Conservation (phyloP, 2,888 invertebrate species). For the Archips xylosteana region DNA sequence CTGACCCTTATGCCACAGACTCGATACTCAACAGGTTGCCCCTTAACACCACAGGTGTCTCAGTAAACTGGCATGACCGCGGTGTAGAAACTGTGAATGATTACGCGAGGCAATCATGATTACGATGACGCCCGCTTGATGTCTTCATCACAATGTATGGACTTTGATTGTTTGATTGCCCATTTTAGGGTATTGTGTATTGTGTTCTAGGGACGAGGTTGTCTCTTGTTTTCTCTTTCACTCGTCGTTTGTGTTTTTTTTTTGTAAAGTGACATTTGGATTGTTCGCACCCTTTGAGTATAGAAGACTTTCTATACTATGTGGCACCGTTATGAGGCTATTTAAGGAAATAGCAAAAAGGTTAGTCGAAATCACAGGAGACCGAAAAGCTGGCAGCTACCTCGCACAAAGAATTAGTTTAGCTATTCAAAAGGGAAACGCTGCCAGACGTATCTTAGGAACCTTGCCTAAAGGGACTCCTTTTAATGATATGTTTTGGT, state of each 20-base stretch:
- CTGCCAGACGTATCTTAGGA: too few species aligned
- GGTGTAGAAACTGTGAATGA: conserved; percentile 66
- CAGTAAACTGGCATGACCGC: conserved; percentile 50
- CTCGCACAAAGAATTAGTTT: too few species aligned
- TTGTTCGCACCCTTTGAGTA: neutral
- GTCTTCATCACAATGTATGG: conserved; percentile 52
- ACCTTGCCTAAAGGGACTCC: too few species aligned
- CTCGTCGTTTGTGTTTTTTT: neutral
- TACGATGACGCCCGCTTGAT: conserved; percentile 48
- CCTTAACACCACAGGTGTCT: conserved; percentile 48
- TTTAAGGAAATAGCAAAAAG: too few species aligned
- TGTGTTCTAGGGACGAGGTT: conserved; percentile 16
- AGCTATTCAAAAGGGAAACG: too few species aligned
- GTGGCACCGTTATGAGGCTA: too few species aligned
- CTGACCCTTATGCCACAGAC: too few species aligned
- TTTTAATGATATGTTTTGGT: too few species aligned
- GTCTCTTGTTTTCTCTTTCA: conserved; percentile 17
- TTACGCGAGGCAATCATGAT: conserved; percentile 52
- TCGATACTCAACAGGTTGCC: neutral
- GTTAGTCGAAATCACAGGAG: too few species aligned
- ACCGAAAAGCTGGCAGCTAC: too few species aligned
- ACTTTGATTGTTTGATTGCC: conserved; percentile 36
- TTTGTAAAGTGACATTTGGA: neutral
- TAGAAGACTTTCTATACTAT: too few species aligned
- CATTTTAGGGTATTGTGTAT: conserved; percentile 30